Percentiles rank a stretch among this genome's conserved stretches.
These are phyloP conservation scores for Coptodon bakossiorum DNA, from an alignment of 2,113 vertebrate species.

Conservation along the genomic window DNA sequence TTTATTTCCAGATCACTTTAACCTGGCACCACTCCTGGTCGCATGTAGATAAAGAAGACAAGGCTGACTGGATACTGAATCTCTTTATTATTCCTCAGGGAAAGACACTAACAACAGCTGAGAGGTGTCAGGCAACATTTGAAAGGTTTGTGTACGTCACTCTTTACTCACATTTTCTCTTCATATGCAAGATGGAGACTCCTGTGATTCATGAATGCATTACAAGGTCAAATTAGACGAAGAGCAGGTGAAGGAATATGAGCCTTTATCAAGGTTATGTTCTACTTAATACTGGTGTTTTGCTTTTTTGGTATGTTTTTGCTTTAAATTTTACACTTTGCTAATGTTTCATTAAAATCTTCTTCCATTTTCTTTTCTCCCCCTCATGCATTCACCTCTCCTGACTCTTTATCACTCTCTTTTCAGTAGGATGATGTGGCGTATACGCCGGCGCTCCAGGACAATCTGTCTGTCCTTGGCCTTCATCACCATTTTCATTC, in stretches of 20 bases:
- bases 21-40: conserved; percentile 54
- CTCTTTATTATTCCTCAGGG: not conserved
- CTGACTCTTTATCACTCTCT: not conserved
- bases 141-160: not conserved
- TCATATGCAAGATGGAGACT: not conserved
- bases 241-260: not conserved
- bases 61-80: not conserved
- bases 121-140: not conserved
- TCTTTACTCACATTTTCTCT: not conserved
- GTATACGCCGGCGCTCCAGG: conserved; percentile 65
- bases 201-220: not conserved
- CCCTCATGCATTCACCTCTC: not conserved
- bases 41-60: not conserved
- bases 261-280: not conserved
- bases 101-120: not conserved
- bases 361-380: not conserved
- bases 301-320: not conserved
- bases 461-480: conserved; percentile 65
- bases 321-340: not conserved
- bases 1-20: conserved; percentile 45
- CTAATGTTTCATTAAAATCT: not conserved
- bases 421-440: conserved; percentile 36
- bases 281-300: not conserved
- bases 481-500: conserved; percentile 62
- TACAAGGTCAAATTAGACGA: not conserved